phyloP scores from a whole-genome alignment of 2,888 invertebrate genomes.

The Latrodectus hesperus region DNA sequence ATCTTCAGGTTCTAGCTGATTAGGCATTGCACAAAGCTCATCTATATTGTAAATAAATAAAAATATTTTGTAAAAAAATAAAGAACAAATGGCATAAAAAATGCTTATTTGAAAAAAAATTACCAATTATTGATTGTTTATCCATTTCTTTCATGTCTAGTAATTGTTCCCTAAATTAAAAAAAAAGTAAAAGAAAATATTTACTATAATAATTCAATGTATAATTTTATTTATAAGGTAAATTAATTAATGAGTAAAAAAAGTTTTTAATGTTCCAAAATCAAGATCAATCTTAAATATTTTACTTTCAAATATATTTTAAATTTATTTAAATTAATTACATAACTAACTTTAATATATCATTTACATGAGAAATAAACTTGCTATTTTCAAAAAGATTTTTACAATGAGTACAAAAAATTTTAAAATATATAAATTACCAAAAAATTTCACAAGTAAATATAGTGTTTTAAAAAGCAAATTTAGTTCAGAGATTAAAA shows the following conservation, averaged over 20 bases:
- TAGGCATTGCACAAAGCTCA: slow-evolving; percentile 77
- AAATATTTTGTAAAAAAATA: neutral
- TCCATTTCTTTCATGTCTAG: slow-evolving; percentile 78
- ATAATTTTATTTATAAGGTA: too few relatives aligned
- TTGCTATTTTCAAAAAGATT: neutral
- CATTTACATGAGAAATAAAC: neutral
- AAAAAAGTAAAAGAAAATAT: too few relatives aligned
- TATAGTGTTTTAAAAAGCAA: neutral
- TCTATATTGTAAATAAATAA: slow-evolving; percentile 17
- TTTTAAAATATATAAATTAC: neutral
- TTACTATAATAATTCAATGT: too few relatives aligned
- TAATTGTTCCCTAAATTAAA: slow-evolving; percentile 82
- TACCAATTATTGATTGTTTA: slow-evolving; percentile 82
- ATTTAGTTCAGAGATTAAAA: neutral
- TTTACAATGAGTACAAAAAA: neutral
- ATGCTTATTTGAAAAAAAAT: neutral
- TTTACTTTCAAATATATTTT: too few relatives aligned
- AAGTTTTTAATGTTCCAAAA: too few relatives aligned
- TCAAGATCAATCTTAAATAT: too few relatives aligned
- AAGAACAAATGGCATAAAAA: neutral
- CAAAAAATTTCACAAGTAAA: neutral
- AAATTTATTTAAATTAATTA: too few relatives aligned
- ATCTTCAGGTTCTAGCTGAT: slow-evolving; percentile 92
- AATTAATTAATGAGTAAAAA: too few relatives aligned
- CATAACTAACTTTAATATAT: too few relatives aligned